Evolutionary conservation across 1,140 invertebrate species (phyloP).

Genomic region (Drosophila sp.): DNA sequence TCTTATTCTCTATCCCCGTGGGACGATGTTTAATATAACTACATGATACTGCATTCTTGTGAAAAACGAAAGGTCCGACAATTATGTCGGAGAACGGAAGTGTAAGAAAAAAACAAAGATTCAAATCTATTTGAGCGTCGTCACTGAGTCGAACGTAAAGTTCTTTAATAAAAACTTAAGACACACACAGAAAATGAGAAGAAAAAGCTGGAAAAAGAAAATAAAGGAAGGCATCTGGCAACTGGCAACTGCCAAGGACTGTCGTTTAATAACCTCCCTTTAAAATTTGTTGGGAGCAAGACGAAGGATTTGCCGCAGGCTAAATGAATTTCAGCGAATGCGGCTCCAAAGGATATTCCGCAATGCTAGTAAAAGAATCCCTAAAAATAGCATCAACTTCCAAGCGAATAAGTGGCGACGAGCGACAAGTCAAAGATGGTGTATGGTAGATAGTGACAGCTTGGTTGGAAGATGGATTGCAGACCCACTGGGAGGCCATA

Average conservation of each 20-base stretch:
- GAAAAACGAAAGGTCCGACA: neutral
- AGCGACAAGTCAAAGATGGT: neutral
- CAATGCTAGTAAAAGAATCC: neutral
- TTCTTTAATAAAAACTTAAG: slow-evolving; percentile 20
- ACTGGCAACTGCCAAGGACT: slow-evolving; percentile 18
- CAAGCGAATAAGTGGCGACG: slow-evolving; percentile 5
- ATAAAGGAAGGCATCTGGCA: no score
- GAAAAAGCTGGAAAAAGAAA: no score
- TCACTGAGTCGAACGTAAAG: neutral
- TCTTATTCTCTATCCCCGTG: neutral
- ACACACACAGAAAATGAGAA: slow-evolving; percentile 2
- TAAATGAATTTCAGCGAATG: neutral
- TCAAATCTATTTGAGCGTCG: neutral
- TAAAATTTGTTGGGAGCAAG: neutral
- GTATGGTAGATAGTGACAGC: neutral
- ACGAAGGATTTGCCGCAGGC: neutral
- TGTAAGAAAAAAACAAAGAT: slow-evolving; percentile 5
- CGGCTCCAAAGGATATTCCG: neutral
- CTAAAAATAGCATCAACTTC: slow-evolving; percentile 13
- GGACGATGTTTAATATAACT: slow-evolving; percentile 1
- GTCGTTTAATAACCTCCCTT: slow-evolving; percentile 16
- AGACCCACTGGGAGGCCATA: neutral
- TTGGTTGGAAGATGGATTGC: neutral
- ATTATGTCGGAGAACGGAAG: slow-evolving; percentile 1
- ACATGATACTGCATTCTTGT: neutral